Percentiles rank a stretch among this genome's conserved stretches.
phyloP scores from a whole-genome alignment of 2,888 invertebrate genomes.

The Ichneumon xanthorius region DNA sequence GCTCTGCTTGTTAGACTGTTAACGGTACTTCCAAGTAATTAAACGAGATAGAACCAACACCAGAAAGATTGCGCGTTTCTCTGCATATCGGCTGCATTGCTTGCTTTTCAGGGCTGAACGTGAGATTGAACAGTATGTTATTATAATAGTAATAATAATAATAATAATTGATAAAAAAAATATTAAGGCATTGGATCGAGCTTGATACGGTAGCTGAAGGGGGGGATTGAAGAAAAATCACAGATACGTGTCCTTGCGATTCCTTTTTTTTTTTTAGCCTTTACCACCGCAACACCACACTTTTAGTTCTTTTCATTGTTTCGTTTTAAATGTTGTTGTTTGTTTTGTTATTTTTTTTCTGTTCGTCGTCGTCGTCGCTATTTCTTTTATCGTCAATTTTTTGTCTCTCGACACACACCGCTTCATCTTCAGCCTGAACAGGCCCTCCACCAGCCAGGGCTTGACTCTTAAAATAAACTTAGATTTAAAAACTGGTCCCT shows the following conservation, averaged over 20 bases:
- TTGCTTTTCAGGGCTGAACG: slow-evolving; percentile 40
- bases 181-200: slow-evolving; percentile 39
- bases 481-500: slow-evolving; percentile 74
- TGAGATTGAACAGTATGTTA: slow-evolving; percentile 41
- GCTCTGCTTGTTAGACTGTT: slow-evolving; percentile 82
- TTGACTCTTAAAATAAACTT: slow-evolving; percentile 74
- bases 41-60: slow-evolving; percentile 82
- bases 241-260: slow-evolving; percentile 45
- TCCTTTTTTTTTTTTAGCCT: slow-evolving; percentile 45
- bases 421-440: slow-evolving; percentile 66
- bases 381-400: slow-evolving; percentile 23
- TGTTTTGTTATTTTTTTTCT: slow-evolving; percentile 26
- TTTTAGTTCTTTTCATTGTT: slow-evolving; percentile 33
- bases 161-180: slow-evolving; percentile 20
- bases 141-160: slow-evolving; percentile 3
- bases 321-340: neutral
- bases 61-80: slow-evolving; percentile 77
- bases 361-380: slow-evolving; percentile 26
- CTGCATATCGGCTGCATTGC: slow-evolving; percentile 55
- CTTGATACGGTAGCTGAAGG: slow-evolving; percentile 26
- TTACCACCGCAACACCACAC: slow-evolving; percentile 58
- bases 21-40: slow-evolving; percentile 76
- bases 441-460: slow-evolving; percentile 69
- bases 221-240: slow-evolving; percentile 47
- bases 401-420: slow-evolving; percentile 56